phyloP scores from a whole-genome alignment of 2,113 vertebrate species.

The Muscicapa adusta region DNA sequence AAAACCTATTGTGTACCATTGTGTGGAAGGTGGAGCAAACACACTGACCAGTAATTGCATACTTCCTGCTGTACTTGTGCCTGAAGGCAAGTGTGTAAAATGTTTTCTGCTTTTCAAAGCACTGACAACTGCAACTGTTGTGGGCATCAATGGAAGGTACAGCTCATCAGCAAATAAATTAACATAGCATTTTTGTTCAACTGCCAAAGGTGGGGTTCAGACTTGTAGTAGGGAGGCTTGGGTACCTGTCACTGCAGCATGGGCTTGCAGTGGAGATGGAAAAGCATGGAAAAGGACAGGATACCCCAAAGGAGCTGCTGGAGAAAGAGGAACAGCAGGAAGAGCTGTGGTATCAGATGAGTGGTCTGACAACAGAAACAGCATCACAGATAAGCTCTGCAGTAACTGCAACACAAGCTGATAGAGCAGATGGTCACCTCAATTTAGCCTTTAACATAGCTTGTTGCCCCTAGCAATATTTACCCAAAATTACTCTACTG shows the following conservation, averaged over 20 bases:
- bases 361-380: slow-evolving; percentile 1
- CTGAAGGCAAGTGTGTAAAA: not conserved
- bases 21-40: not conserved
- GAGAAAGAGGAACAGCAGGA: not conserved
- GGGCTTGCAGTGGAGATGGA: not conserved
- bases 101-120: not conserved
- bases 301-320: not conserved
- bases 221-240: not conserved
- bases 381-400: not conserved
- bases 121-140: not conserved
- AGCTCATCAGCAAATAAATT: not conserved
- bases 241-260: not conserved
- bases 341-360: not conserved
- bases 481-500: slow-evolving; percentile 35
- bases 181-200: not conserved
- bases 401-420: not conserved
- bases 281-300: not conserved
- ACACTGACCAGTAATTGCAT: not conserved
- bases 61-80: not conserved
- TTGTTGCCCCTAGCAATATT: slow-evolving; percentile 38
- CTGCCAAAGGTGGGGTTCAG: not conserved
- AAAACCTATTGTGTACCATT: not conserved
- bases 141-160: not conserved
- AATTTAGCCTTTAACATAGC: slow-evolving; percentile 30
- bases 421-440: slow-evolving; percentile 59